A percentile compares a stretch with the other conserved stretches of the same genome.
These are phyloP conservation scores for Drosophila neotestacea DNA, from an alignment of 2,888 invertebrate genomes.

Conservation along the genomic window DNA sequence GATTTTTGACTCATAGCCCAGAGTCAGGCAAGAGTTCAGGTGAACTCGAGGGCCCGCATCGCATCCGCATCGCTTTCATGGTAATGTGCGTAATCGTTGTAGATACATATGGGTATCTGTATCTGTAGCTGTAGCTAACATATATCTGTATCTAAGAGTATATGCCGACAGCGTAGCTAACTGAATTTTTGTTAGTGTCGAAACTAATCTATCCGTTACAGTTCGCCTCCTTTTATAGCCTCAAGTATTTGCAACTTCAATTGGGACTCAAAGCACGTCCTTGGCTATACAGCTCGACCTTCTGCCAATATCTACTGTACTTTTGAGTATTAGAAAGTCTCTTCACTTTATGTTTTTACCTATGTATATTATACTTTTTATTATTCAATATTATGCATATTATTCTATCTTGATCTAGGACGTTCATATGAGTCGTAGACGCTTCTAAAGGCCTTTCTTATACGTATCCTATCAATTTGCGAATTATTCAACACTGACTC, in stretches of 20 bases:
- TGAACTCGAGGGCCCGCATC: conserved; percentile 59
- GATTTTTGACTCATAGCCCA: conserved; percentile 72
- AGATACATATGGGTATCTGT: conserved; percentile 4
- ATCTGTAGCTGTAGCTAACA: conserved; percentile 8
- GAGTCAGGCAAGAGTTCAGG: conserved; percentile 57
- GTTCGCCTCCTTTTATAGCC: conserved; percentile 62
- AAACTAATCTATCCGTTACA: conserved; percentile 70
- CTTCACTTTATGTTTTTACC: too few species aligned
- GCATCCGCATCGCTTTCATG: conserved; percentile 70
- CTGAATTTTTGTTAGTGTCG: conserved; percentile 52
- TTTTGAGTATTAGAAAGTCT: too few species aligned
- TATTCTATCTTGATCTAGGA: not conserved
- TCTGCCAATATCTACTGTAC: not conserved
- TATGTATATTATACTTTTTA: too few species aligned
- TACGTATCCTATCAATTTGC: not conserved
- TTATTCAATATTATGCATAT: not conserved
- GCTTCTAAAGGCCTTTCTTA: too few species aligned
- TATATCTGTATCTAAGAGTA: conserved; percentile 11
- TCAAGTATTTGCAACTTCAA: conserved; percentile 8
- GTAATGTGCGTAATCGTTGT: conserved; percentile 56
- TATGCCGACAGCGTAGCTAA: conserved; percentile 38
- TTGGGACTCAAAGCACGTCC: not conserved
- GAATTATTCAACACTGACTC: not conserved
- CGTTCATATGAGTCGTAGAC: too few species aligned
- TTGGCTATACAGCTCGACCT: not conserved